Evolutionary conservation across 2,113 vertebrate species (phyloP).

Genomic region (Neotoma lepida): DNA sequence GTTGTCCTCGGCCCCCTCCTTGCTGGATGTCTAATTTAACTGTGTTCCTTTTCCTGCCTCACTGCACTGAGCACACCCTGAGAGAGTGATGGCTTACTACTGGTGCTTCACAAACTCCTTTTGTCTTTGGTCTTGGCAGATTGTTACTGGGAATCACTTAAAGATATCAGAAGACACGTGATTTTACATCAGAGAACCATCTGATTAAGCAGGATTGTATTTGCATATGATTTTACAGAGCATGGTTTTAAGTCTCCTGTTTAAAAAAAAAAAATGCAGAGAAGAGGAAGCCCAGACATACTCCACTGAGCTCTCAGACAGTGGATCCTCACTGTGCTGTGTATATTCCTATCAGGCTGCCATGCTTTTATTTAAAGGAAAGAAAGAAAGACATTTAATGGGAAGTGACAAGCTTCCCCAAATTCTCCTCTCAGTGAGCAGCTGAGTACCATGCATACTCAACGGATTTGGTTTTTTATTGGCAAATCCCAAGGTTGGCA

Average conservation of each 20-base stretch:
- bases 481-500: constrained; percentile 49
- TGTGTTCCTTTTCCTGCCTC: constrained; percentile 23
- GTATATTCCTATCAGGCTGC: constrained; percentile 52
- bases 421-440: constrained; percentile 55
- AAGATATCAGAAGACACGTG: constrained; percentile 19
- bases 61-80: background rate
- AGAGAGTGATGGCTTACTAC: constrained; percentile 22
- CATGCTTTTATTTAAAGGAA: constrained; percentile 71
- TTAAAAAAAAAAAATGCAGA: background rate
- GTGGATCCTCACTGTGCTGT: background rate
- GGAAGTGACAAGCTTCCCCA: constrained; percentile 73
- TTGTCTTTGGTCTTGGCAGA: constrained; percentile 38
- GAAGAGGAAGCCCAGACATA: constrained; percentile 15
- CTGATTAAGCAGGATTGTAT: constrained; percentile 38
- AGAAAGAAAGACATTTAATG: constrained; percentile 76
- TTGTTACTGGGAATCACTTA: constrained; percentile 25
- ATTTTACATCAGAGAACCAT: constrained; percentile 51
- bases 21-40: constrained; percentile 47
- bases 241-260: constrained; percentile 60
- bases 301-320: constrained; percentile 33
- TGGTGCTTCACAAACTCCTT: background rate
- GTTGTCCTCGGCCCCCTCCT: background rate
- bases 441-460: constrained; percentile 61
- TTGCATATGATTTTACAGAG: constrained; percentile 58
- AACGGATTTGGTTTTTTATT: constrained; percentile 62